Conservation (phyloP, 2,797 vertebrate species). For the Moxostoma hubbsi region DNA sequence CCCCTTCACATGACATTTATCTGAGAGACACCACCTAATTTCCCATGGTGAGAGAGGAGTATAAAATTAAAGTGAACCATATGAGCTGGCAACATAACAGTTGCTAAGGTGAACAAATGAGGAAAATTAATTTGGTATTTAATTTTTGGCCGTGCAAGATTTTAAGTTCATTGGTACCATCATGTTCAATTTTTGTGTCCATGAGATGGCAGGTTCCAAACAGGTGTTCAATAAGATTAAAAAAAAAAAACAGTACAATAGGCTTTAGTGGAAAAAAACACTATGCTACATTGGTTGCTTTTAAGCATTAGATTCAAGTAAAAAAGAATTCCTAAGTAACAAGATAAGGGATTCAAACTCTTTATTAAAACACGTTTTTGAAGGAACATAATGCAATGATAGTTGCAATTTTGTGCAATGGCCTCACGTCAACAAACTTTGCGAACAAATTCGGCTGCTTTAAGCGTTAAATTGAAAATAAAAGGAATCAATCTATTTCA, state of each 20-base stretch:
- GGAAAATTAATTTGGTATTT: conserved; percentile 61
- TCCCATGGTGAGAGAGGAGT: conserved; percentile 55
- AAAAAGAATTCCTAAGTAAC: no score
- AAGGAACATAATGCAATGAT: no score
- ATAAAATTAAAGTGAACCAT: conserved; percentile 62
- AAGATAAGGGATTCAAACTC: no score
- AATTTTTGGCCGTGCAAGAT: conserved; percentile 55
- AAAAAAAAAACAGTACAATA: conserved; percentile 67
- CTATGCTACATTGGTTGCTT: conserved; percentile 58
- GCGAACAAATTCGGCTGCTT: background rate
- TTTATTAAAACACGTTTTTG: no score
- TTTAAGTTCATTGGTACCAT: conserved; percentile 56
- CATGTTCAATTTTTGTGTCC: conserved; percentile 53
- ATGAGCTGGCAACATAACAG: conserved; percentile 62
- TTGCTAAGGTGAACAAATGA: conserved; percentile 67
- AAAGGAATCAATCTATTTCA: background rate
- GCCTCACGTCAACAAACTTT: background rate
- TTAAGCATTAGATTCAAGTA: no score
- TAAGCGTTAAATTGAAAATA: conserved; percentile 26
- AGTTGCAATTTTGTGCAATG: background rate
- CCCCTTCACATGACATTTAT: conserved; percentile 62
- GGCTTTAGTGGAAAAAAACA: conserved; percentile 53
- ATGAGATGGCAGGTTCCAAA: conserved; percentile 62
- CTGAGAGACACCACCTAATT: conserved; percentile 54
- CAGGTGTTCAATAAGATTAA: conserved; percentile 78